phyloP scores from a whole-genome alignment of 2,888 invertebrate species.

The Trichogramma dendrolimi region DNA sequence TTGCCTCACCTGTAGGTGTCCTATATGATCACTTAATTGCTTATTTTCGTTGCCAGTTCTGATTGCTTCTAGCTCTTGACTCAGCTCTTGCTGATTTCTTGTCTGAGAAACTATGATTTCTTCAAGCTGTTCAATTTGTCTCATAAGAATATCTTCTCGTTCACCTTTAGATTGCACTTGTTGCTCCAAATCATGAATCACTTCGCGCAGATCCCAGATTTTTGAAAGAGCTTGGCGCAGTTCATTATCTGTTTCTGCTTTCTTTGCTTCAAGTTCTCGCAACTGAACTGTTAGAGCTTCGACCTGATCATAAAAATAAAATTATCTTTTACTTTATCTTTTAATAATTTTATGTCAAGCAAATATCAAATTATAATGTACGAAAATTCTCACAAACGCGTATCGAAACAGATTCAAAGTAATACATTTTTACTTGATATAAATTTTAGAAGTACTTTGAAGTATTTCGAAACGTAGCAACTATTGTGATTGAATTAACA shows the following conservation, averaged over 20 bases:
- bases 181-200: constrained; percentile 71
- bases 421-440: too few relatives aligned
- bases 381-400: too few relatives aligned
- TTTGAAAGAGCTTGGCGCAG: constrained; percentile 73
- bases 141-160: constrained; percentile 61
- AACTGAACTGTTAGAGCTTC: constrained; percentile 75
- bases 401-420: too few relatives aligned
- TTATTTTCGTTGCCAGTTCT: constrained; percentile 53
- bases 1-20: constrained; percentile 51
- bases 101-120: constrained; percentile 58
- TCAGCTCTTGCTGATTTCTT: constrained; percentile 56
- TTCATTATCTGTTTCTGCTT: constrained; percentile 66
- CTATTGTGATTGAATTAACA: constrained; percentile 2
- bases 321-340: not conserved
- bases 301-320: constrained; percentile 56
- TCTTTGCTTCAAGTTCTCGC: constrained; percentile 65
- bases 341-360: not conserved
- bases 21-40: constrained; percentile 53
- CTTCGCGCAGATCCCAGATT: constrained; percentile 69
- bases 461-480: not conserved
- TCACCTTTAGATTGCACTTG: constrained; percentile 68
- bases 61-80: constrained; percentile 57
- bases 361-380: too few relatives aligned
- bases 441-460: too few relatives aligned
- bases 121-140: constrained; percentile 59